Base-by-base conservation (phyloP, 2,888 invertebrate genomes). In the Pristionchus fissidentatus region DNA sequence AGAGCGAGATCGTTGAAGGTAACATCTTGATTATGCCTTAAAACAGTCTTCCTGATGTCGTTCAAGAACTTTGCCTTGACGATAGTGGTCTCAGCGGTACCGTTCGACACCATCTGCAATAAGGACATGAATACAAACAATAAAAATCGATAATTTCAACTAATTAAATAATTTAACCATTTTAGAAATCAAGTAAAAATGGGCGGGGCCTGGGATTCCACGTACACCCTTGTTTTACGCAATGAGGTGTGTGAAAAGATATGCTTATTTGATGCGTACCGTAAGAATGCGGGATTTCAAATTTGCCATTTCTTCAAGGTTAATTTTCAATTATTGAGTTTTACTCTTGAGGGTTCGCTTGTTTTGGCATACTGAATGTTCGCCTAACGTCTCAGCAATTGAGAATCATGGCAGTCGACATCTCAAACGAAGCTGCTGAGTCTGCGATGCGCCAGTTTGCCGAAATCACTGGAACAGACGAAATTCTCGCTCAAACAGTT, bases 401-500 rank as follows among this genome's bases (percentile, higher is more conserved):
- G 19, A 41, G 79, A 57, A 79, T 3, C 22, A 60, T 62, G 80
- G 10, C 57, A 10, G 29, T 38, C n/a, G 81, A 81, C 19, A 55
- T 83, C 35, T 52, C 70, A 22, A 29, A 83, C 41, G 83, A 70
- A 22, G 73, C 70, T 19, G 84, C 84, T 35, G 87, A 88, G 62
- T 79, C 84, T 46, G 87, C 85, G 19, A 87, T 90, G 77, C 46
- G 80, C 41, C 81, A 87, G 49, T 94, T 94, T 92, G 94, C 94
- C 3, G 92, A 92, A 83, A 91, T 94, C 38, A 94, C 94, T 0
- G 93, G 92, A 19, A 94, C 94, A 1, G 94, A 94, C 90, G 93
- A 93, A 38, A 94, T 94, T 1, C 92, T 94, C 84, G 94, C 94
- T 3, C 94, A 94, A 92, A 94, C 93, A 87, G 94, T 93, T 90